These are phyloP conservation scores for Paraplagusia blochii DNA, from an alignment of 2,113 vertebrate genomes.

Conservation along the genomic window DNA sequence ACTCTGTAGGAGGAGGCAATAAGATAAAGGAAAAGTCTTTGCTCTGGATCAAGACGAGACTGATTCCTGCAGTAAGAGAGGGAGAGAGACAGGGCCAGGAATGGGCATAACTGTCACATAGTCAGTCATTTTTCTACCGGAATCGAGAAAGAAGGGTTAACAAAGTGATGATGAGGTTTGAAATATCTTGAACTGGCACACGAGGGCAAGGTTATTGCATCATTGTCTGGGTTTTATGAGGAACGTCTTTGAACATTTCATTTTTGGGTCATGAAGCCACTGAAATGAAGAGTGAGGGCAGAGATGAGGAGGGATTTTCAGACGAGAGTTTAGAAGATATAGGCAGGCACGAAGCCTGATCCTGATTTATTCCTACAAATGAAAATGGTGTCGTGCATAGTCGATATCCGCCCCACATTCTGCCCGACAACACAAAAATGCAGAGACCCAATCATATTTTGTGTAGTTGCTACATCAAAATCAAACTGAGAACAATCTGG, in stretches of 20 bases:
- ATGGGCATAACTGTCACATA: constrained; percentile 5
- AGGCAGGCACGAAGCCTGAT: constrained; percentile 6
- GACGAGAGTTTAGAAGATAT: constrained; percentile 12
- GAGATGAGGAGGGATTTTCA: constrained; percentile 27
- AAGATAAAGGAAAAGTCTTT: constrained; percentile 7
- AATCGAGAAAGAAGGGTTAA: constrained; percentile 2
- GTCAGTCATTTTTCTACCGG: constrained; percentile 31
- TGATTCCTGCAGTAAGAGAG: constrained; percentile 18
- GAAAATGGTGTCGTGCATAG: too few species aligned
- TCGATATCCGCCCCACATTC: neutral
- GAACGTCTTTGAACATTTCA: constrained; percentile 19
- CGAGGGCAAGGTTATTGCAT: constrained; percentile 22
- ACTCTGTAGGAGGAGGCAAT: constrained; percentile 9
- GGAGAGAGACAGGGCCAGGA: neutral
- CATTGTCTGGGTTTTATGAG: constrained; percentile 22
- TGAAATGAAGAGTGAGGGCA: constrained; percentile 33
- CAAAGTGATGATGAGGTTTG: constrained; percentile 43
- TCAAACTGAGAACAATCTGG: too few species aligned
- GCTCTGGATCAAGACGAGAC: constrained; percentile 31
- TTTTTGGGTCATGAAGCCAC: constrained; percentile 45
- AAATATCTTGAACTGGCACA: constrained; percentile 37
- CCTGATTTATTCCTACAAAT: too few species aligned
- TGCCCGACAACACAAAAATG: constrained; percentile 7
- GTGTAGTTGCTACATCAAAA: too few species aligned
- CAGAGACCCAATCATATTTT: neutral